A percentile compares a stretch with the other conserved stretches of the same genome.
These are phyloP conservation scores for Drosophila bipectinata DNA, from an alignment of 1,140 invertebrate genomes.

Conservation along the genomic window DNA sequence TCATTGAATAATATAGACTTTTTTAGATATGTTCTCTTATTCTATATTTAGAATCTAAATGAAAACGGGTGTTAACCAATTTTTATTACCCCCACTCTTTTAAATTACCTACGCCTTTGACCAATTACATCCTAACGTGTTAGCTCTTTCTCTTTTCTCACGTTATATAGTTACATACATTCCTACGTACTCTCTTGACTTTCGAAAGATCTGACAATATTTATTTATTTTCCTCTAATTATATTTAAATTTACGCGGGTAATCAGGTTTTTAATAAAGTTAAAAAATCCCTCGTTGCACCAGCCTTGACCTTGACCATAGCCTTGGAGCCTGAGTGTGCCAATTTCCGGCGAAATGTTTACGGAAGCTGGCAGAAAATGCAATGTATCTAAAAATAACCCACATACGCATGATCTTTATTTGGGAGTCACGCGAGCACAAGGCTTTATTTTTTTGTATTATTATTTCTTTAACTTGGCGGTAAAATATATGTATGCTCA, in stretches of 20 bases:
- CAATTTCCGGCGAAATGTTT: constrained; percentile 70
- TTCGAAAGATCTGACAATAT: constrained; percentile 36
- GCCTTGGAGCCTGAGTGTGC: constrained; percentile 41
- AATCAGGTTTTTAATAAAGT: constrained; percentile 1
- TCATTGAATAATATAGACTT: no score
- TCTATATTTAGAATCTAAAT: no score
- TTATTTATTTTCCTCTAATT: not conserved
- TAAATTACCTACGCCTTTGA: not conserved
- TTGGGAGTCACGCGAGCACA: constrained; percentile 49
- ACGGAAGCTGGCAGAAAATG: constrained; percentile 53
- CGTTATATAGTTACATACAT: constrained; percentile 2
- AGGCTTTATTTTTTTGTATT: not conserved
- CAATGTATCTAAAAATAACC: constrained; percentile 53
- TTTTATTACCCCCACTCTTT: not conserved
- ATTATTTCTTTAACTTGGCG: not conserved
- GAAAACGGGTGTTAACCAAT: not conserved
- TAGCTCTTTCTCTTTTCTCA: not conserved
- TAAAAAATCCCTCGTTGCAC: constrained; percentile 5
- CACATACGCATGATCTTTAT: constrained; percentile 12
- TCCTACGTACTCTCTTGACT: constrained; percentile 17
- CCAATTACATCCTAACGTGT: not conserved
- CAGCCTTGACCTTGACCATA: constrained; percentile 64
- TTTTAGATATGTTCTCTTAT: no score
- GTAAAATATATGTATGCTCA: not conserved
- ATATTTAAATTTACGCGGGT: not conserved